Conservation (phyloP, 2,888 invertebrate species). For the Ornithoptera alexandrae region DNA sequence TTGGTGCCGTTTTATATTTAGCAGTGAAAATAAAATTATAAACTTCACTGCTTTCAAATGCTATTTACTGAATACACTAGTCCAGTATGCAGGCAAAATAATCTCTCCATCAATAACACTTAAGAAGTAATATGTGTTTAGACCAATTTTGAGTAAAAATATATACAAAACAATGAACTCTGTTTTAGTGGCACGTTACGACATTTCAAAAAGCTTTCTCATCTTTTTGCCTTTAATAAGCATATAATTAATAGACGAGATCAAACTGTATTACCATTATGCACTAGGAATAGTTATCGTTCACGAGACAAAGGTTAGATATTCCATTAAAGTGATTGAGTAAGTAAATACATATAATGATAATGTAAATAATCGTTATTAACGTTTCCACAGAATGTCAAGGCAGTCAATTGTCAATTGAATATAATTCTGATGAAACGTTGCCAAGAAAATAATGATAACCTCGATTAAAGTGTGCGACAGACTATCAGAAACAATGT, state of each 20-base stretch:
- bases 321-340: not conserved
- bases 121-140: too few relatives aligned
- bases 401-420: not conserved
- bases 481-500: too few relatives aligned
- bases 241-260: not conserved
- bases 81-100: too few relatives aligned
- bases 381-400: not conserved
- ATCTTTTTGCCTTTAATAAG: too few relatives aligned
- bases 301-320: not conserved
- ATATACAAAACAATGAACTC: too few relatives aligned
- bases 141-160: too few relatives aligned
- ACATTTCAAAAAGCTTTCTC: too few relatives aligned
- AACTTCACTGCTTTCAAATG: too few relatives aligned
- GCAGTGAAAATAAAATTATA: not conserved
- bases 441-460: not conserved
- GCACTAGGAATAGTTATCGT: not conserved
- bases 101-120: too few relatives aligned
- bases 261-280: not conserved
- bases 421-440: not conserved
- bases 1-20: not conserved
- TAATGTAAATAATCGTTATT: not conserved
- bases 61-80: too few relatives aligned
- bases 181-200: too few relatives aligned
- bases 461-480: not conserved
- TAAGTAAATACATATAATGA: not conserved